phyloP scores from a whole-genome alignment of 2,113 vertebrate species.

The Ictidomys tridecemlineatus region DNA sequence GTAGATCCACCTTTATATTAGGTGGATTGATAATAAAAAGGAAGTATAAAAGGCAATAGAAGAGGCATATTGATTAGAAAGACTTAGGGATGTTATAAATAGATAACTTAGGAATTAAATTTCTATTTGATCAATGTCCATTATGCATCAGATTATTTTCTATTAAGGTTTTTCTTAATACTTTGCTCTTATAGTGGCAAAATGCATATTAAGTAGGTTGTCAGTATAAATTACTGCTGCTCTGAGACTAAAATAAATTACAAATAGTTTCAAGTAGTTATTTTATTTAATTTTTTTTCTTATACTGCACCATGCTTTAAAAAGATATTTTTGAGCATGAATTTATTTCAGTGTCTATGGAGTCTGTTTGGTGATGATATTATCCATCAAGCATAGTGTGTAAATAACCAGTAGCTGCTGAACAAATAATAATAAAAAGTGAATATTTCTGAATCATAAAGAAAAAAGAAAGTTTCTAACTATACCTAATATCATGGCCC shows the following conservation, averaged over 20 bases:
- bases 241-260: constrained; percentile 61
- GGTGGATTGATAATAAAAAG: background rate
- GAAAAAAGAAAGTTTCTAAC: background rate
- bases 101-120: background rate
- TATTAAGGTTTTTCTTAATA: background rate
- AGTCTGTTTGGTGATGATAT: background rate
- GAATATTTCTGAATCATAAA: background rate
- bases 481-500: background rate
- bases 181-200: constrained; percentile 4
- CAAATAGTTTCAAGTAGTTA: constrained; percentile 52
- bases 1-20: background rate
- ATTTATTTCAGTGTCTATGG: constrained; percentile 54
- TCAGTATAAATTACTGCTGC: constrained; percentile 46
- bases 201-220: constrained; percentile 1
- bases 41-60: background rate
- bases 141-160: background rate
- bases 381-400: constrained; percentile 14
- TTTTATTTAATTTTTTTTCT: constrained; percentile 30
- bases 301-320: background rate
- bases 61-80: background rate
- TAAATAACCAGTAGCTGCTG: constrained; percentile 56
- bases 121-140: background rate
- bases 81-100: background rate
- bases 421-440: background rate
- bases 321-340: background rate